Percentiles rank a stretch among this genome's conserved stretches.
Conservation (phyloP, 2,113 vertebrate genomes). For the Myotis lucifugus region DNA sequence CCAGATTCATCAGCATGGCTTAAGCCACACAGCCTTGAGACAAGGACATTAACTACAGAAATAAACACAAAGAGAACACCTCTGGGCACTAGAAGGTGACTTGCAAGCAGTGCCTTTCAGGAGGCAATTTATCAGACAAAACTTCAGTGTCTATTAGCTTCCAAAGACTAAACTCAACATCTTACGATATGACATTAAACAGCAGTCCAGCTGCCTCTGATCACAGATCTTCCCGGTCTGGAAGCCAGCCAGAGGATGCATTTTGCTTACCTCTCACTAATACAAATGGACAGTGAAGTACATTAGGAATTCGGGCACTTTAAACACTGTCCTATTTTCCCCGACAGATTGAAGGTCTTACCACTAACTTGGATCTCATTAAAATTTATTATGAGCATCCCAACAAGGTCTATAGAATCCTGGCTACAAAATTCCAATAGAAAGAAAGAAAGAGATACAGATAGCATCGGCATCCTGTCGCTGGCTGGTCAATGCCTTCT, state of each 20-base stretch:
- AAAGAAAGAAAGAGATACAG: constrained; percentile 4
- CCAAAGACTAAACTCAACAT: neutral
- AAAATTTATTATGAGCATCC: constrained; percentile 22
- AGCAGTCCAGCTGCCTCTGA: constrained; percentile 15
- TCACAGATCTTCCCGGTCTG: neutral
- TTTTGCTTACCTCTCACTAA: neutral
- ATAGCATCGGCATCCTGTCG: neutral
- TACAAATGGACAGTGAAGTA: constrained; percentile 21
- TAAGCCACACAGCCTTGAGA: neutral
- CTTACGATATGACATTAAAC: neutral
- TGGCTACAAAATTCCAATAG: neutral
- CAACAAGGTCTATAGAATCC: neutral
- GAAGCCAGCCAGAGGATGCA: neutral
- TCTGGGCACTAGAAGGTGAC: neutral
- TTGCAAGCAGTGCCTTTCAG: neutral
- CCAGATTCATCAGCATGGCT: neutral
- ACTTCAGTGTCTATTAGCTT: neutral
- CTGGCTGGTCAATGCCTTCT: neutral
- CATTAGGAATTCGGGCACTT: neutral
- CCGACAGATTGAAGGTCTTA: neutral
- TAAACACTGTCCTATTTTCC: constrained; percentile 16
- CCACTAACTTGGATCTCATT: constrained; percentile 52
- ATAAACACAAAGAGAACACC: constrained; percentile 21
- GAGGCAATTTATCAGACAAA: neutral
- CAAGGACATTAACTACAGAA: neutral